Percentiles rank a stretch among this genome's conserved stretches.
phyloP scores from a whole-genome alignment of 1,140 invertebrate genomes.

The Mizuhopecten yessoensis region DNA sequence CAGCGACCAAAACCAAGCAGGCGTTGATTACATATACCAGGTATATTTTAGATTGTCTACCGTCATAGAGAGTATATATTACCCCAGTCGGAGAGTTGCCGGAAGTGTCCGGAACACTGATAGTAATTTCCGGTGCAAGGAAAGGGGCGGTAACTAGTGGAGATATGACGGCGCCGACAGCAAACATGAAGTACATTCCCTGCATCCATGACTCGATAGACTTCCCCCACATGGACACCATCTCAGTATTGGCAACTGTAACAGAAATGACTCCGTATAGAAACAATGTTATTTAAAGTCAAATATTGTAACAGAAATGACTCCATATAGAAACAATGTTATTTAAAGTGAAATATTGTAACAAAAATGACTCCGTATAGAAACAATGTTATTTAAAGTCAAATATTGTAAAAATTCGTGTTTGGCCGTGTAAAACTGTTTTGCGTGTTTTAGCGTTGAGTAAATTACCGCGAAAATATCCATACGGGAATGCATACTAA shows the following conservation, averaged over 20 bases:
- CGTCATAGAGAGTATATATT: not conserved
- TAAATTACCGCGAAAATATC: too few species aligned
- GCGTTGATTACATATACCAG: constrained; percentile 65
- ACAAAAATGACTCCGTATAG: too few species aligned
- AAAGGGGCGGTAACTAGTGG: constrained; percentile 24
- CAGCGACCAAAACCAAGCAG: constrained; percentile 52
- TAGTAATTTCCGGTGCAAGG: not conserved
- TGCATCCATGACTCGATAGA: not conserved
- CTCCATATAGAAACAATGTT: too few species aligned
- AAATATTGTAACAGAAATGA: too few species aligned
- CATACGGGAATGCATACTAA: too few species aligned
- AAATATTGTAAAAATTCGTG: too few species aligned
- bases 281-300: too few species aligned
- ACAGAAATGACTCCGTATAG: too few species aligned
- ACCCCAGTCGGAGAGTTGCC: not conserved
- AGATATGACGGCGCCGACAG: not conserved
- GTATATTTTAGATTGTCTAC: constrained; percentile 48
- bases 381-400: too few species aligned
- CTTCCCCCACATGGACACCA: not conserved
- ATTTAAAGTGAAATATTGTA: too few species aligned
- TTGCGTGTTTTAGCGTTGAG: too few species aligned
- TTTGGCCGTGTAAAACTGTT: too few species aligned
- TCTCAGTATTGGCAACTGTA: not conserved
- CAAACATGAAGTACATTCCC: constrained; percentile 17
- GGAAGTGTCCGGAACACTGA: not conserved